phyloP scores from a whole-genome alignment of 1,140 invertebrate species.

The Anastrepha ludens region DNA sequence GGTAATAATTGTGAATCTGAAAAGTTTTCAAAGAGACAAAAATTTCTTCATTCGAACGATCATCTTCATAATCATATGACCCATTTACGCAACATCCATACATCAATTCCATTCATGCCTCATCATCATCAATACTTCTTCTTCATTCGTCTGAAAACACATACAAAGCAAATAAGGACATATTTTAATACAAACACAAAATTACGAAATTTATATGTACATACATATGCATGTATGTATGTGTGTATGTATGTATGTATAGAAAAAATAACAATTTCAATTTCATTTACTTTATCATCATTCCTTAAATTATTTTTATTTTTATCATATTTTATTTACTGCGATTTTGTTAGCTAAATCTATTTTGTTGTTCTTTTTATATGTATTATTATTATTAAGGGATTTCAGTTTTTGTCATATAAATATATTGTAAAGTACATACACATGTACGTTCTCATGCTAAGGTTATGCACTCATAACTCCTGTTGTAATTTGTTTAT shows the following conservation, averaged over 20 bases:
- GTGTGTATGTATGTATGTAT: background rate
- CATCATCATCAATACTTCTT: background rate
- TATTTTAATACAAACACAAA: background rate
- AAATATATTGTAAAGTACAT: background rate
- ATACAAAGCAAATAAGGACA: slow-evolving; percentile 17
- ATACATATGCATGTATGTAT: background rate
- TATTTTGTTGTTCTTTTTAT: background rate
- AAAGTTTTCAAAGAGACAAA: background rate
- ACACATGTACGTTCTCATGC: background rate
- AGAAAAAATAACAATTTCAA: background rate
- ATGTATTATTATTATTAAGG: background rate
- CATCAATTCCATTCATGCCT: slow-evolving; percentile 1
- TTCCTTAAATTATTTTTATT: slow-evolving; percentile 23
- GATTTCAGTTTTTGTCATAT: background rate
- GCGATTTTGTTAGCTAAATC: background rate
- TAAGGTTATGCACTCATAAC: background rate
- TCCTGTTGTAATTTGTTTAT: background rate
- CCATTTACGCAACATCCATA: slow-evolving; percentile 21
- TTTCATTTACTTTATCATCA: background rate
- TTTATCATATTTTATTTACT: background rate
- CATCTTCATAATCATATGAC: background rate
- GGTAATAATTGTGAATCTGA: background rate
- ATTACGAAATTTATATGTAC: background rate
- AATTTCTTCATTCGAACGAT: background rate
- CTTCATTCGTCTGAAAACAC: slow-evolving; percentile 28